Base-by-base conservation (phyloP, 2,888 invertebrate species). In the Pilophorus perplexus region DNA sequence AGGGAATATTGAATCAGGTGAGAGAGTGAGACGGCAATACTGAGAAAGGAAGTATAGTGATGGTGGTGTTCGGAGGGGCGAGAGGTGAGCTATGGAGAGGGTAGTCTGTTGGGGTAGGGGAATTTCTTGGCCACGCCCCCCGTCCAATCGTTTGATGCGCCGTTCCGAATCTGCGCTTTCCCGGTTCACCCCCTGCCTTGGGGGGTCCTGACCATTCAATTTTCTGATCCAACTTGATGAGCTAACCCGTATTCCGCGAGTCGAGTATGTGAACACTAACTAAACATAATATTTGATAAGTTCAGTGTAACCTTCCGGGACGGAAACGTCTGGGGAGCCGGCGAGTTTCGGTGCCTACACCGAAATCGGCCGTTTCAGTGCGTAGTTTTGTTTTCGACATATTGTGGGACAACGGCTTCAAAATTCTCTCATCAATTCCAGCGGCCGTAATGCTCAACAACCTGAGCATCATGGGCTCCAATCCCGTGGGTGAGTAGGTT, bases 401-500 rank as follows among this genome's bases (percentile, higher is more conserved):
- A n/a, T n/a, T 23, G 64, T 50, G 62, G 46, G 23, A 44, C 46
- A 12, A 55, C 68, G 50, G 54, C 59, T 37, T 62, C 64, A 66
- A 66, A 57, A 66, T 66, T 66, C 57, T 66, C 25, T 66, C 66
- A 46, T 66, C 66, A 66, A 64, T 67, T 25, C 67, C 68, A 25
- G 48, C 67, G 27, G 68, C 69, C 68, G 67, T 69, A 38, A 75
- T 75, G 75, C 74, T 75, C 71, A 75, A 75, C 73, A 74, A 75
- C 72, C 71, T 75, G 70, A 73, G 74, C 72, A 72, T 73, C 70
- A 72, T 74, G 60, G 74, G 74, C 66, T 70, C 73, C 68, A 73
- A 72, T 66, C 55, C 71, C 48, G 67, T 72, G 33, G 75, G 74
- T 74, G 68, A 73, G 73, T 18, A 3, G 6, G 38, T n/a, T n/a